These are phyloP conservation scores for Drosophila peninsularis DNA, from an alignment of 2,888 invertebrate species.

Conservation along the genomic window DNA sequence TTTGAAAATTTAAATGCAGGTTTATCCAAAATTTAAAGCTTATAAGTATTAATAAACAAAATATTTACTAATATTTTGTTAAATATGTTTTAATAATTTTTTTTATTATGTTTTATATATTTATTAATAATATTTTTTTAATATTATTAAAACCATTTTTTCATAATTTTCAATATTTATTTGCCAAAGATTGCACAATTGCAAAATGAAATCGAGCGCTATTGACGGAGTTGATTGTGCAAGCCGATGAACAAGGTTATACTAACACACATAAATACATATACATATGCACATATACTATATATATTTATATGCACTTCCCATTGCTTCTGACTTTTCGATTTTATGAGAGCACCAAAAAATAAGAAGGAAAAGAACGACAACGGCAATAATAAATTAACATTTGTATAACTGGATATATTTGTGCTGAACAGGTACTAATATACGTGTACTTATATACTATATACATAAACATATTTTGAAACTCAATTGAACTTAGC, in stretches of 20 bases:
- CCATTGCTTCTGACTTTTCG: constrained; percentile 26
- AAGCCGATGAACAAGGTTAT: constrained; percentile 38
- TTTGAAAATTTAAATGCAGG: no score
- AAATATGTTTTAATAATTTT: no score
- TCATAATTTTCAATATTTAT: background rate
- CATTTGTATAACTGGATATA: constrained; percentile 21
- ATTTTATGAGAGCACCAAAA: constrained; percentile 45
- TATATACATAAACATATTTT: constrained; percentile 1
- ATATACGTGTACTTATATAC: constrained; percentile 1
- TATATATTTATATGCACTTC: background rate
- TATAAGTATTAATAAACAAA: no score
- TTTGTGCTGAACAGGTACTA: constrained; percentile 29
- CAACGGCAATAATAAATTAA: constrained; percentile 46
- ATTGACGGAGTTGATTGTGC: constrained; percentile 39
- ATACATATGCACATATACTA: no score
- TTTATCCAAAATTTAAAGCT: no score
- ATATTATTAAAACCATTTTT: no score
- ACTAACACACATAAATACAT: background rate
- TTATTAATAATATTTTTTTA: no score
- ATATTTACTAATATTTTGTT: no score
- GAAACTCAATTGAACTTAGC: background rate
- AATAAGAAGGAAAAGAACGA: constrained; percentile 1
- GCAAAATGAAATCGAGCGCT: constrained; percentile 39
- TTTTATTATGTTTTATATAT: no score
- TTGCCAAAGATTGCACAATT: constrained; percentile 28